These are phyloP conservation scores for Liopterus haemorrhoidalis DNA, from an alignment of 2,888 invertebrate genomes.

Conservation along the genomic window DNA sequence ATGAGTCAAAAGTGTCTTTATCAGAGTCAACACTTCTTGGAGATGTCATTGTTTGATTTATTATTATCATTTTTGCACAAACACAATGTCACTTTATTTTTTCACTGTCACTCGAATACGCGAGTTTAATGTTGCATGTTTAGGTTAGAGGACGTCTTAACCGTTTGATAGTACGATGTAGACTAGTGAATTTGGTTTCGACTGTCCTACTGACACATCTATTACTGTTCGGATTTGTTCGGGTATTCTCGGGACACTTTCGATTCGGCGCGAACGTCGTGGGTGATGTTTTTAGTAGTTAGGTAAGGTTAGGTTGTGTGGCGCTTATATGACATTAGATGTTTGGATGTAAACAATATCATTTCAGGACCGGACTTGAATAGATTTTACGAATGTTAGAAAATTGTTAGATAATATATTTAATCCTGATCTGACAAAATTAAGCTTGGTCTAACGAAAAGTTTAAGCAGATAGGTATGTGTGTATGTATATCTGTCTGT, in stretches of 20 bases:
- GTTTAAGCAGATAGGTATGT: not conserved
- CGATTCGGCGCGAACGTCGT: conserved; percentile 42
- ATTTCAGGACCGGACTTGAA: too few species aligned
- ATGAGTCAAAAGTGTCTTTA: conserved; percentile 31
- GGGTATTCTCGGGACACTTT: conserved; percentile 50
- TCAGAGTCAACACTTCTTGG: conserved; percentile 28
- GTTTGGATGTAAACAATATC: too few species aligned
- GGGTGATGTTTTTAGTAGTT: conserved; percentile 13
- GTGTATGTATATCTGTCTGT: not conserved
- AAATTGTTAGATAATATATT: not conserved
- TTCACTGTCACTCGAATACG: conserved; percentile 28
- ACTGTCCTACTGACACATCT: conserved; percentile 61
- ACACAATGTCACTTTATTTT: conserved; percentile 16
- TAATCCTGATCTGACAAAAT: too few species aligned
- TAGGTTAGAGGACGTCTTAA: too few species aligned
- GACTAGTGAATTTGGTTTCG: too few species aligned
- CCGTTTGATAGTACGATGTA: too few species aligned
- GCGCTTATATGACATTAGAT: too few species aligned
- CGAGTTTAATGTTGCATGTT: conserved; percentile 5
- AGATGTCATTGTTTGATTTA: conserved; percentile 25
- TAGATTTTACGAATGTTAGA: not conserved
- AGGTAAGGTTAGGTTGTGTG: conserved; percentile 19
- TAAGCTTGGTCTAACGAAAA: too few species aligned
- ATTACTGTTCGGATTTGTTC: conserved; percentile 50
- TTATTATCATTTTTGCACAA: too few species aligned